A percentile compares a stretch with the other conserved stretches of the same genome.
These are phyloP conservation scores for Stegophylla sp. DNA, from an alignment of 2,888 invertebrate species.

Conservation along the genomic window DNA sequence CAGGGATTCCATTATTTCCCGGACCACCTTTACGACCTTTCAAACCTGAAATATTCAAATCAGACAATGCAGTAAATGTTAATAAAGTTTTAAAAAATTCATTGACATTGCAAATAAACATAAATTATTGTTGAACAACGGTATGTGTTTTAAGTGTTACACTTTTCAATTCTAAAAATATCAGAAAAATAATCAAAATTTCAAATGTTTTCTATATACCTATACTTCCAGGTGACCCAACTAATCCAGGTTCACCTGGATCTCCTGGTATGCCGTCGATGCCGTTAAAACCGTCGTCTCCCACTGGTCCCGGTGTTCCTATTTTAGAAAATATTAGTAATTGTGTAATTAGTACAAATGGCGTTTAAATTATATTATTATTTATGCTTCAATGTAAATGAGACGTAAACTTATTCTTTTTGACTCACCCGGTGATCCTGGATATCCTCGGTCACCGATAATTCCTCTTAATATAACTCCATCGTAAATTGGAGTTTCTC, in stretches of 20 bases:
- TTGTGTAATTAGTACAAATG: too few relatives aligned
- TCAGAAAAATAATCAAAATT: too few relatives aligned
- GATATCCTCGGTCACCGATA: conserved; percentile 71
- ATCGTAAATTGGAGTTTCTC: conserved; percentile 64
- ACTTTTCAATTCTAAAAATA: too few relatives aligned
- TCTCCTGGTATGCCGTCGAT: conserved; percentile 53
- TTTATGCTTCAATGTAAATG: too few relatives aligned
- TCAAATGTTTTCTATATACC: conserved; percentile 9
- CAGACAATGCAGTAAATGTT: too few relatives aligned
- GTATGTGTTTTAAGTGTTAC: too few relatives aligned
- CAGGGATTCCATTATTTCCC: conserved; percentile 8
- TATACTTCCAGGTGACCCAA: conserved; percentile 60
- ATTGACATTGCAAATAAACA: too few relatives aligned
- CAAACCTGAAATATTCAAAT: conserved; percentile 10
- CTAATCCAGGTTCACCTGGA: conserved; percentile 61
- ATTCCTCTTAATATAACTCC: conserved; percentile 64
- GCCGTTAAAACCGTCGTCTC: conserved; percentile 67
- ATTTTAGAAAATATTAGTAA: not conserved
- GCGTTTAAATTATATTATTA: too few relatives aligned
- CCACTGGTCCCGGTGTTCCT: conserved; percentile 67
- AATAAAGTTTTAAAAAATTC: too few relatives aligned
- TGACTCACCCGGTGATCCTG: conserved; percentile 68
- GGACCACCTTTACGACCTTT: conserved; percentile 32
- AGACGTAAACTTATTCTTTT: not conserved
- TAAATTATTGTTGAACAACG: too few relatives aligned